A percentile compares a stretch with the other conserved stretches of the same genome.
phyloP scores from a whole-genome alignment of 2,113 vertebrate species.

The Myrmecobius fasciatus region DNA sequence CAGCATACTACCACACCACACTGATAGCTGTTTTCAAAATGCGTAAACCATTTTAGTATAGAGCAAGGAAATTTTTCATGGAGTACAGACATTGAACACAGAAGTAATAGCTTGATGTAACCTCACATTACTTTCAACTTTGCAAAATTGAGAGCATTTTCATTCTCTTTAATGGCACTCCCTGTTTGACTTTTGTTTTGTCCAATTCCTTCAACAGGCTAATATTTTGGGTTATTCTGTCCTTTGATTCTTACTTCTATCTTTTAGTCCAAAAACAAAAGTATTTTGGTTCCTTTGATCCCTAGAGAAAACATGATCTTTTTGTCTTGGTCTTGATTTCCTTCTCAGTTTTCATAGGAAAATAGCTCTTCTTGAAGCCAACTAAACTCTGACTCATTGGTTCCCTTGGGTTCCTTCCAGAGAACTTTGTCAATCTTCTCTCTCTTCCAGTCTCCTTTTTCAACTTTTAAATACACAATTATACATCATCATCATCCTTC shows the following conservation, averaged over 20 bases:
- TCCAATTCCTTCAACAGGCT: neutral
- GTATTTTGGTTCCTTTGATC: neutral
- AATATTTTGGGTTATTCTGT: neutral
- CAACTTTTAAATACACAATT: neutral
- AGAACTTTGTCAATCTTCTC: neutral
- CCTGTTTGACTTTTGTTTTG: neutral
- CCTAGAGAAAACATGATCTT: neutral
- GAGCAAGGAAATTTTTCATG: neutral
- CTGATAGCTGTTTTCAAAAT: neutral
- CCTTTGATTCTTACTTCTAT: neutral
- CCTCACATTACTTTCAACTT: neutral
- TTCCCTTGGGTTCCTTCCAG: neutral
- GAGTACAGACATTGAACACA: neutral
- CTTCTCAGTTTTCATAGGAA: neutral
- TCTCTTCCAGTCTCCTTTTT: neutral
- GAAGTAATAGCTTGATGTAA: neutral
- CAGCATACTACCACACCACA: neutral
- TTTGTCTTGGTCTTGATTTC: neutral
- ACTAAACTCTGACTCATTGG: neutral
- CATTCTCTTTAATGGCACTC: neutral
- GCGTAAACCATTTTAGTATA: neutral
- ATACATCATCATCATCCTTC: neutral
- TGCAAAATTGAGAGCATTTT: neutral
- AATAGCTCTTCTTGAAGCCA: neutral
- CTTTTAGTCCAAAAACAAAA: neutral